phyloP scores from a whole-genome alignment of 2,797 vertebrate genomes.

The Fistularia commersonii region DNA sequence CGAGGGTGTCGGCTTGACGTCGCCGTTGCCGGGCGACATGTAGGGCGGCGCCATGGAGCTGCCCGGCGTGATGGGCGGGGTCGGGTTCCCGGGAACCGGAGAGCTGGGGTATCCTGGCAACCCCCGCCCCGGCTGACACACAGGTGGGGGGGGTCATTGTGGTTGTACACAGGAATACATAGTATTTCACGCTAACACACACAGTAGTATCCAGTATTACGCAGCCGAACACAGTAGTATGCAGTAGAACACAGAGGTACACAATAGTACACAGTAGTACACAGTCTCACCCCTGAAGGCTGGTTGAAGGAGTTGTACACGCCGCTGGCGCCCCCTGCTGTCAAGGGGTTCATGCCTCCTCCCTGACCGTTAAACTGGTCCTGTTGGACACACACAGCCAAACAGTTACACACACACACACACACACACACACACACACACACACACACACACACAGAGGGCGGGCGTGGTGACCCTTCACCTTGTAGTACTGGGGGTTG shows the following conservation, averaged over 20 bases:
- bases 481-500: conserved; percentile 80
- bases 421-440: conserved; percentile 1
- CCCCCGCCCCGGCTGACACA: conserved; percentile 77
- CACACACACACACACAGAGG: not conserved
- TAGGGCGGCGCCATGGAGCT: conserved; percentile 78
- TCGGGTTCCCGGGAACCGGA: conserved; percentile 86
- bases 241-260: not conserved
- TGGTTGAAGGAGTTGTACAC: conserved; percentile 78
- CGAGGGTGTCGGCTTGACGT: conserved; percentile 75
- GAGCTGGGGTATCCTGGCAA: conserved; percentile 89
- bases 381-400: conserved; percentile 42
- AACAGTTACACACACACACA: not conserved
- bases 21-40: conserved; percentile 78
- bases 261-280: not conserved
- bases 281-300: conserved; percentile 71
- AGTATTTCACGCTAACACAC: not conserved
- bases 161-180: too few species aligned
- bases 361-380: conserved; percentile 86
- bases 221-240: too few species aligned
- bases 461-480: conserved; percentile 12
- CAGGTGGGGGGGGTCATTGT: conserved; percentile 1
- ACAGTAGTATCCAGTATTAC: too few species aligned
- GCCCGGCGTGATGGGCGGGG: conserved; percentile 86
- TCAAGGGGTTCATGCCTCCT: conserved; percentile 52
- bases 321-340: conserved; percentile 55